Base-by-base conservation (phyloP, 2,888 invertebrate species). In the Microdon myrmicae region DNA sequence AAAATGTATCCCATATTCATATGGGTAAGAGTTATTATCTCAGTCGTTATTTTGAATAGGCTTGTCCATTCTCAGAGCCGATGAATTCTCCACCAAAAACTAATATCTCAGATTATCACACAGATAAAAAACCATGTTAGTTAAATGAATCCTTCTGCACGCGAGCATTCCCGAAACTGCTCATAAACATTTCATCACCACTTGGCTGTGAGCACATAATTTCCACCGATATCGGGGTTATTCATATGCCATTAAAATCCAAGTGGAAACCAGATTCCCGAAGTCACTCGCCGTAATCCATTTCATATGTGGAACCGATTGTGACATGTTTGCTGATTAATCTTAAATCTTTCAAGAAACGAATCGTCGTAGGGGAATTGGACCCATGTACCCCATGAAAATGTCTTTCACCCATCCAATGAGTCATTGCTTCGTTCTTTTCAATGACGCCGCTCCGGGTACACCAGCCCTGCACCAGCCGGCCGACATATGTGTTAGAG, bases 401-500 rank as follows among this genome's bases (percentile, higher is more conserved):
- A 17, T 14, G 23, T 39, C 10, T 32, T 29, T 37, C 31, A 28
- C 20, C 35, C 44, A 54, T 17, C 17, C 37, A 17, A 17, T 28
- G 10, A 14, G 12, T 9, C 37, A 12, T 22, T 10, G 23, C 38
- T 20, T 38, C 22, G 38, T 32, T 44, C 39, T 34, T 4, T 23
- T 25, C 13, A 37, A 32, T 13, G 10, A 5, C 14, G 17, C 26
- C 14, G 10, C 4, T 28, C 32, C 31, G 26, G 16, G 25, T 17
- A 43, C 9, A 10, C 8, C 20, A 16, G 8, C 14, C 12, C 25
- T 47, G 51, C 64, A 58, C 17, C 56, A 64, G 31, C 35, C 64
- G 64, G 37, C 43, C 51, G 53, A 53, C 61, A 64, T 64, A 56
- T 64, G 61, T 41, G 26, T 41, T 10, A 16, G 43, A 34, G 48